Evolutionary conservation across 2,888 invertebrate genomes (phyloP).

Genomic region (Tachina fera): DNA sequence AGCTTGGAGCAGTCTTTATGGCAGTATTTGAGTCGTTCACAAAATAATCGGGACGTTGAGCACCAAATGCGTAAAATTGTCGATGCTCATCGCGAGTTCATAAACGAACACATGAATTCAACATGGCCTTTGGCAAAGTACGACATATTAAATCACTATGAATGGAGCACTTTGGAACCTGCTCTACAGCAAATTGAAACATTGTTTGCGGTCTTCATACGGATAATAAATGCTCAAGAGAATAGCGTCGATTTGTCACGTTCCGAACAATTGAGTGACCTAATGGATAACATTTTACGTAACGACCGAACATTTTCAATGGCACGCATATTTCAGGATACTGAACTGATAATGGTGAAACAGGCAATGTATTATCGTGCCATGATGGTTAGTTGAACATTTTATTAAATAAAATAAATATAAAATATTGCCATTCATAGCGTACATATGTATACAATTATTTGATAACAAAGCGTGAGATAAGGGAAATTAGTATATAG

Average conservation of each 20-base stretch:
- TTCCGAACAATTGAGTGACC: conserved; percentile 85
- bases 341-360: conserved; percentile 86
- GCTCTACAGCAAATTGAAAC: conserved; percentile 87
- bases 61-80: conserved; percentile 79
- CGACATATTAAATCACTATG: conserved; percentile 84
- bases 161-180: conserved; percentile 86
- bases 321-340: conserved; percentile 85
- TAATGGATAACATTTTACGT: conserved; percentile 87
- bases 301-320: conserved; percentile 84
- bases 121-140: conserved; percentile 77
- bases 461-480: conserved; percentile 19
- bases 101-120: conserved; percentile 73
- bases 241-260: conserved; percentile 82
- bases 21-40: conserved; percentile 78
- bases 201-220: conserved; percentile 86
- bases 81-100: conserved; percentile 79
- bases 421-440: background rate
- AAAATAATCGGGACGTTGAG: conserved; percentile 74
- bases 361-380: conserved; percentile 87
- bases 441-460: background rate
- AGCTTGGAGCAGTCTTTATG: conserved; percentile 84
- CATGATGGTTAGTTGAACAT: conserved; percentile 85
- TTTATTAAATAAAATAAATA: background rate
- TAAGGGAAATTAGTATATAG: conserved; percentile 17
- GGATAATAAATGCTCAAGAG: conserved; percentile 59